Percentiles rank a stretch among this genome's conserved stretches.
Evolutionary conservation across 2,888 invertebrate species (phyloP).

Genomic region (Eristalinus aeneus): DNA sequence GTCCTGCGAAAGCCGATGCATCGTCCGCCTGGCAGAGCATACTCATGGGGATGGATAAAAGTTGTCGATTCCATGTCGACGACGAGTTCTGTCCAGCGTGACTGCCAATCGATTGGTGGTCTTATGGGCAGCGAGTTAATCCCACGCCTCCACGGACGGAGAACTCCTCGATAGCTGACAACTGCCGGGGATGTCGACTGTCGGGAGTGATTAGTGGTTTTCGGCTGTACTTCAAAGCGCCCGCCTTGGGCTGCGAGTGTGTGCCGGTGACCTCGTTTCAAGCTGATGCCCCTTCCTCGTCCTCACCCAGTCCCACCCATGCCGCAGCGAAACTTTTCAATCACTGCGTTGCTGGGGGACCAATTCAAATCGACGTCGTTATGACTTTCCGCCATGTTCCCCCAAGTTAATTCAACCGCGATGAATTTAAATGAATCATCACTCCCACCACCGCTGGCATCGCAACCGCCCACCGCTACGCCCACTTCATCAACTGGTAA

Average conservation of each 20-base stretch:
- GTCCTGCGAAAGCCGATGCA: constrained; percentile 11
- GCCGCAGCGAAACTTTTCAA: constrained; percentile 13
- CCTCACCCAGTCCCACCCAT: no score
- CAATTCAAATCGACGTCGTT: constrained; percentile 40
- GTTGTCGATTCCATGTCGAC: neutral
- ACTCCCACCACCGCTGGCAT: neutral
- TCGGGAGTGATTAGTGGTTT: neutral
- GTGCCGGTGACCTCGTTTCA: neutral
- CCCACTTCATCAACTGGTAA: neutral
- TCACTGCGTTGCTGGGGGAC: neutral
- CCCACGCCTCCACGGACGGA: neutral
- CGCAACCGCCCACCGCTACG: neutral
- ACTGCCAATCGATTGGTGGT: neutral
- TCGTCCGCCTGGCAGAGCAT: constrained; percentile 11
- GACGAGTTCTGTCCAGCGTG: neutral
- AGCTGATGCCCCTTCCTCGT: neutral
- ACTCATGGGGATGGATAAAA: constrained; percentile 13
- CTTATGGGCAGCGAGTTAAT: neutral
- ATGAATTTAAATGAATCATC: constrained; percentile 58
- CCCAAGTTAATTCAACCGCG: constrained; percentile 52
- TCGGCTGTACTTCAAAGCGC: neutral
- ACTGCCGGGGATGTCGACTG: neutral
- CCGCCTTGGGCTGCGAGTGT: neutral
- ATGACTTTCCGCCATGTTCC: neutral
- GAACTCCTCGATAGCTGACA: neutral